phyloP scores from a whole-genome alignment of 1,140 invertebrate species.

The Triops cancriformis region DNA sequence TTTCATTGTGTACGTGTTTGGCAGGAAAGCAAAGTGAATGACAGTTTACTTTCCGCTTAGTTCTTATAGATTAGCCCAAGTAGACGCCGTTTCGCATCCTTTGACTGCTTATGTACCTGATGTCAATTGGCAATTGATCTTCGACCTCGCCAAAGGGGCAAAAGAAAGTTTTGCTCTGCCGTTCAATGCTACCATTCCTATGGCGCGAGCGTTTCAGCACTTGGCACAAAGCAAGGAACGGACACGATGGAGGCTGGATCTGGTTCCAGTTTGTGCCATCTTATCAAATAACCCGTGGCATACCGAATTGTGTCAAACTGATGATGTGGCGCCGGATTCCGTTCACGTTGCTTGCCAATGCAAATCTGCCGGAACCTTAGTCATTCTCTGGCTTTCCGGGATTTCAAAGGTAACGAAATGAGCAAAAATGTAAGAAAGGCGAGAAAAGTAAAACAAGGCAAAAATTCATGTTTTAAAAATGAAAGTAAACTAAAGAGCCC shows the following conservation, averaged over 20 bases:
- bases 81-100: not conserved
- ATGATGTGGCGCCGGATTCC: not conserved
- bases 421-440: too few relatives aligned
- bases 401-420: not conserved
- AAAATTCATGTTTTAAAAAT: too few relatives aligned
- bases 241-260: not conserved
- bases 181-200: not conserved
- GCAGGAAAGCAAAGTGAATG: not conserved
- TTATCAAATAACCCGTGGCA: not conserved
- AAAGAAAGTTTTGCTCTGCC: not conserved
- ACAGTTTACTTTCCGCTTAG: not conserved
- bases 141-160: not conserved
- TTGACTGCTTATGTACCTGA: not conserved
- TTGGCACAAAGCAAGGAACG: not conserved
- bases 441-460: too few relatives aligned
- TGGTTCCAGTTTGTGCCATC: not conserved
- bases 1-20: not conserved
- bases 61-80: not conserved
- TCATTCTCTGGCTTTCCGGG: not conserved
- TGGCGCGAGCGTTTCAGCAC: not conserved
- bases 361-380: not conserved
- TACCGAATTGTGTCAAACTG: not conserved
- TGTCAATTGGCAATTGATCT: not conserved
- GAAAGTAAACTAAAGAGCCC: too few relatives aligned
- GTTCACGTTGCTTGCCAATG: not conserved